Conservation (phyloP, 2,113 vertebrate species). For the Neodon shergylaensis region DNA sequence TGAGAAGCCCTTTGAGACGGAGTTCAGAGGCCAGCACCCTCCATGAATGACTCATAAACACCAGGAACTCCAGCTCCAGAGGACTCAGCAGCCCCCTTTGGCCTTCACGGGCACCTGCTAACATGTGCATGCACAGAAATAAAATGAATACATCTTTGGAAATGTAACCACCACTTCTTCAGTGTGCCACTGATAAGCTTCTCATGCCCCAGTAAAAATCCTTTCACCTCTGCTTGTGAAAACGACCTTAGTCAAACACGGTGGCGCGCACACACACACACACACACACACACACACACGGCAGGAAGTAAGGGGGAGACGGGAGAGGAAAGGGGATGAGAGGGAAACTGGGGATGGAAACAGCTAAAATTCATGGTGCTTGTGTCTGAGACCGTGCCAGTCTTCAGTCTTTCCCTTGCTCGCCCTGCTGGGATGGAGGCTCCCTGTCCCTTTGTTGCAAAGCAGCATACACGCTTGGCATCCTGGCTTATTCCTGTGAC, state of each 20-base stretch:
- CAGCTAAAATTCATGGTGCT: no score
- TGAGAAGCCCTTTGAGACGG: background rate
- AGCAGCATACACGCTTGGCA: background rate
- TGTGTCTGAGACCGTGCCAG: no score
- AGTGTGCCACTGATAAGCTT: background rate
- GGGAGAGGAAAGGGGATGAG: background rate
- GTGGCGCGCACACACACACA: no score
- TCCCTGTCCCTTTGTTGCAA: background rate
- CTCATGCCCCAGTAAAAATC: no score
- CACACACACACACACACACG: no score
- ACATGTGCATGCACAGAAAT: background rate
- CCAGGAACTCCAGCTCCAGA: no score
- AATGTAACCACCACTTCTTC: background rate
- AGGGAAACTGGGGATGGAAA: background rate
- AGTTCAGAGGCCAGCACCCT: background rate
- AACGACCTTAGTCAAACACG: background rate
- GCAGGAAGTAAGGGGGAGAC: background rate
- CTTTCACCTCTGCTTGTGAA: background rate
- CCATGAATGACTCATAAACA: background rate
- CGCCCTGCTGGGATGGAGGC: background rate
- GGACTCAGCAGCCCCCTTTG: background rate
- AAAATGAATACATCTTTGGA: background rate
- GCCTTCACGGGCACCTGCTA: background rate
- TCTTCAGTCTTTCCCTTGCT: background rate
- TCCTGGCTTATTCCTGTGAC: background rate